phyloP scores from a whole-genome alignment of 1,140 invertebrate genomes.

The Ips typographus region DNA sequence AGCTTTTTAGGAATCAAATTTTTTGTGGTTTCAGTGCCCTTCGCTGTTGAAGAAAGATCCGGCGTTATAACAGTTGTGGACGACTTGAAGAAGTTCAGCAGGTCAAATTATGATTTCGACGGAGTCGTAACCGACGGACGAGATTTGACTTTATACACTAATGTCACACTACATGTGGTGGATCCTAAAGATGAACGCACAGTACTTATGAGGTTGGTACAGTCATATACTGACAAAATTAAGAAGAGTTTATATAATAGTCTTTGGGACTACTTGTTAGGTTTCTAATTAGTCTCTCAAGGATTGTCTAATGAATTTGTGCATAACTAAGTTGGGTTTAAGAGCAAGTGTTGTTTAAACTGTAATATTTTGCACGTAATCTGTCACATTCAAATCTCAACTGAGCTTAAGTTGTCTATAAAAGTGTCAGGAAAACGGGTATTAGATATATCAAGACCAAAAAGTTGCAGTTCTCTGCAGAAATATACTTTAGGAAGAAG shows the following conservation, averaged over 20 bases:
- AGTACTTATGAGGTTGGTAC: slow-evolving; percentile 66
- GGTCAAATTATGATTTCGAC: slow-evolving; percentile 75
- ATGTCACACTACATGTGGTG: slow-evolving; percentile 81
- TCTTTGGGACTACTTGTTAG: no score
- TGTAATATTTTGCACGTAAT: no score
- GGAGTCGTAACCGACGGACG: slow-evolving; percentile 71
- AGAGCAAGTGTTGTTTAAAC: no score
- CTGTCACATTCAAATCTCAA: no score
- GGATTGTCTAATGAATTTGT: neutral
- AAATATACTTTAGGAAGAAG: no score
- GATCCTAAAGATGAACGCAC: slow-evolving; percentile 69
- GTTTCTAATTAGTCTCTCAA: no score
- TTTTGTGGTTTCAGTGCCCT: slow-evolving; percentile 66
- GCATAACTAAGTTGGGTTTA: neutral
- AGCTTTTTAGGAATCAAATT: no score
- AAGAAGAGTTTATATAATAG: neutral
- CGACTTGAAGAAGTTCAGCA: slow-evolving; percentile 68
- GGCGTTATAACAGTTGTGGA: slow-evolving; percentile 85
- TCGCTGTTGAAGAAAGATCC: slow-evolving; percentile 84
- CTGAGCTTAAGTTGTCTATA: no score
- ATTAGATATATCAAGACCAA: no score
- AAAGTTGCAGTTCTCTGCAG: no score
- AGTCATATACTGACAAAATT: neutral
- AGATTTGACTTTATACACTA: slow-evolving; percentile 70
- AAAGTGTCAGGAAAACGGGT: no score